Base-by-base conservation (phyloP, 2,797 vertebrate genomes). In the Pantherophis vulpinus region DNA sequence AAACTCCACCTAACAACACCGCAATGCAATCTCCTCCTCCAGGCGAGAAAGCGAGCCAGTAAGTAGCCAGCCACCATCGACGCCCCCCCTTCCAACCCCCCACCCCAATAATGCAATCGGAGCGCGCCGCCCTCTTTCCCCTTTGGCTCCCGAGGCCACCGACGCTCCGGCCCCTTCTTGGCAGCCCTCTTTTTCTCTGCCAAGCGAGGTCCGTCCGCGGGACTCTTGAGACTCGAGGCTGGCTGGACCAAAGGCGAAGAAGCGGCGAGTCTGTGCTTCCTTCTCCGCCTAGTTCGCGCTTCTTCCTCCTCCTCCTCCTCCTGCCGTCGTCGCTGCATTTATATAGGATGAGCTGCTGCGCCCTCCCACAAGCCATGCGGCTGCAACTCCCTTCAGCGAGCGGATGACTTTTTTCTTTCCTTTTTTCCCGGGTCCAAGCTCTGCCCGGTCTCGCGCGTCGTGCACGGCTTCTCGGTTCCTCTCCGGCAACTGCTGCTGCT, bases 1-100 rank as follows among this genome's bases (percentile, higher is more conserved):
- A 97, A 93, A 97, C 97, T 97, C 97, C 96, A 87, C 95, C 90
- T 94, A 96, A 97, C 94, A 95, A 95, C 96, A 96, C 96, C 74
- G 97, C 96, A 95, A 91, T 87, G 95, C 94, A 92, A 89, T 91
- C 93, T 92, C 94, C 96, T 97, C 97, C 63, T 79, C 94, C 95
- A 1, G 94, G 95, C 93, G 95, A 94, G 94, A 95, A 93, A 94
- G 93, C 96, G 90, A 93, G 94, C 96, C 96, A 96, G 98, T 98
- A 89, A 98, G 98, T 98, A 98, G 96, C 93, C 86, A 93, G 92
- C 93, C 92, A 29, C 56, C 91, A 92, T 83, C 94, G 92, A n/a
- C 74, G 51, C 87, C 59, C 86, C 91, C 56, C 14, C 55, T 4
- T 4, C 42, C 42, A 42, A 42, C 55, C 14, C 11, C 55, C 11